Evolutionary conservation across 2,888 invertebrate genomes (phyloP).

Genomic region (Leptinotarsa tumamoca): DNA sequence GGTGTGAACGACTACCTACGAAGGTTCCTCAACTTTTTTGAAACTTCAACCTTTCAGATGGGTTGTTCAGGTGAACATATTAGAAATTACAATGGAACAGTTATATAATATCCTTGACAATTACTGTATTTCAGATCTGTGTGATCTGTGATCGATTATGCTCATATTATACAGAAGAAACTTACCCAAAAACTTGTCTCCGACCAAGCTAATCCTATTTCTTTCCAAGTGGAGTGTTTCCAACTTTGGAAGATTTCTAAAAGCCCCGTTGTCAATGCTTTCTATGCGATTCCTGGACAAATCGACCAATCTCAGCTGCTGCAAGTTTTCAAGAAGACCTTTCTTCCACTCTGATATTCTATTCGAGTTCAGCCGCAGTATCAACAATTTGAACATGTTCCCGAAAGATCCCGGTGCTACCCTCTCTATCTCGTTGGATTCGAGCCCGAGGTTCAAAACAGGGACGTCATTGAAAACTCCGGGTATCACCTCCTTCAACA

Average conservation of each 20-base stretch:
- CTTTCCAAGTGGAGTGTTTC: slow-evolving; percentile 29
- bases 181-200: slow-evolving; percentile 29
- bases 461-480: slow-evolving; percentile 29
- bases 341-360: background rate
- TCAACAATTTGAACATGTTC: slow-evolving; percentile 21
- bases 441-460: slow-evolving; percentile 20
- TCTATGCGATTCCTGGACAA: slow-evolving; percentile 24
- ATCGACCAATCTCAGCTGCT: slow-evolving; percentile 16
- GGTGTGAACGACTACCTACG: too few relatives aligned
- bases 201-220: slow-evolving; percentile 29
- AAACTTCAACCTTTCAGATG: too few relatives aligned
- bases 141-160: too few relatives aligned
- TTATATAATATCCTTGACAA: too few relatives aligned
- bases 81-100: too few relatives aligned
- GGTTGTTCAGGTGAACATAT: too few relatives aligned
- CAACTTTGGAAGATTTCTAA: slow-evolving; percentile 33
- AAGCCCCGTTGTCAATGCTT: slow-evolving; percentile 31
- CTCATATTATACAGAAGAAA: background rate
- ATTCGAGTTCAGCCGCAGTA: slow-evolving; percentile 31
- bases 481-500: slow-evolving; percentile 20
- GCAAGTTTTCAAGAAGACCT: slow-evolving; percentile 16
- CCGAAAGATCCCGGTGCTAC: slow-evolving; percentile 29
- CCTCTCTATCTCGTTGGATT: slow-evolving; percentile 25
- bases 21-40: too few relatives aligned
- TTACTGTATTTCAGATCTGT: too few relatives aligned